A percentile compares a stretch with the other conserved stretches of the same genome.
Evolutionary conservation across 2,888 invertebrate species (phyloP).

Genomic region (Cataglyphis cursor): DNA sequence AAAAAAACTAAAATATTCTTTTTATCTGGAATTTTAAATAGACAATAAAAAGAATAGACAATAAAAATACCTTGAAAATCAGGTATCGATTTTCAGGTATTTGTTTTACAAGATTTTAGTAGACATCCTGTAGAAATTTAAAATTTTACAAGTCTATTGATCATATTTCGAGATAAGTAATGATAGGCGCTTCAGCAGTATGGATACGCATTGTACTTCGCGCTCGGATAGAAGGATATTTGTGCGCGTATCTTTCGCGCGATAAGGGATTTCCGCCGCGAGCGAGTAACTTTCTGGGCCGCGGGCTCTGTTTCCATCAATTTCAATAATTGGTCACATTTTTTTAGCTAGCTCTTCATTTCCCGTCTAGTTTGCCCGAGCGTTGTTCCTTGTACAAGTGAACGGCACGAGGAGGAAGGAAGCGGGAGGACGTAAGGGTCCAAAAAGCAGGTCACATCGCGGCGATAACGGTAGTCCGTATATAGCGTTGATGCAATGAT

Average conservation of each 20-base stretch:
- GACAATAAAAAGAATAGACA: too few relatives aligned
- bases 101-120: too few relatives aligned
- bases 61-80: too few relatives aligned
- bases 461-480: constrained; percentile 80
- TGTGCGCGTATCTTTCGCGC: not conserved
- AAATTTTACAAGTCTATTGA: not conserved
- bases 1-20: too few relatives aligned
- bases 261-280: constrained; percentile 32
- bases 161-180: constrained; percentile 5
- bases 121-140: not conserved
- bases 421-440: constrained; percentile 57
- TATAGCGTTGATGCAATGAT: constrained; percentile 68
- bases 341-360: constrained; percentile 29
- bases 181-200: not conserved
- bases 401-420: constrained; percentile 14
- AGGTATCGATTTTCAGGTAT: too few relatives aligned
- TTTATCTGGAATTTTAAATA: too few relatives aligned
- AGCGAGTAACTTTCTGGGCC: constrained; percentile 43
- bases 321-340: constrained; percentile 47
- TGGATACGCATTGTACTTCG: not conserved
- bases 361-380: constrained; percentile 62
- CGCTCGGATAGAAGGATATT: not conserved
- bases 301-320: constrained; percentile 39
- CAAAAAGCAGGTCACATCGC: constrained; percentile 80
- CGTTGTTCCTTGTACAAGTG: constrained; percentile 21